phyloP scores from a whole-genome alignment of 2,888 invertebrate species.

The Lasiommata megera region DNA sequence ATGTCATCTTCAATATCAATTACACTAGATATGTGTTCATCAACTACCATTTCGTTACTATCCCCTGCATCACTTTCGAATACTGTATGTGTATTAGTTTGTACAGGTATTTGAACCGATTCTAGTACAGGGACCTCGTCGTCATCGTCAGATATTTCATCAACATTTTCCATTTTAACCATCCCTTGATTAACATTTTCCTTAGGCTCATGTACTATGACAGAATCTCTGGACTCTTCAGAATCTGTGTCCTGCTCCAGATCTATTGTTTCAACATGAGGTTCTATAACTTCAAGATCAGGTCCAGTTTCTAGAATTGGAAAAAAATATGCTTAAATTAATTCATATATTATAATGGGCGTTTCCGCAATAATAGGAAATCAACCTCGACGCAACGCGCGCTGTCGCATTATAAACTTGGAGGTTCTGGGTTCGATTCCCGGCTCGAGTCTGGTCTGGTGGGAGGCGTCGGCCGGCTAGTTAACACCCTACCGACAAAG shows the following conservation, averaged over 20 bases:
- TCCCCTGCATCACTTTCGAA: background rate
- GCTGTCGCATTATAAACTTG: too few species aligned
- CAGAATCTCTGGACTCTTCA: conserved; percentile 18
- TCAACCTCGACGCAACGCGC: too few species aligned
- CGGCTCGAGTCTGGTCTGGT: too few species aligned
- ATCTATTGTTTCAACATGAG: conserved; percentile 58
- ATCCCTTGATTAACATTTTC: conserved; percentile 11
- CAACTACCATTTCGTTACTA: background rate
- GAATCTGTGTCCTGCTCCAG: conserved; percentile 48
- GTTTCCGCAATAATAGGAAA: background rate
- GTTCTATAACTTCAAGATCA: conserved; percentile 56
- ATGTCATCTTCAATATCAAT: background rate
- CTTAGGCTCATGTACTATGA: background rate
- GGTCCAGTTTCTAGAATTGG: conserved; percentile 50
- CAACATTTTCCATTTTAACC: conserved; percentile 24
- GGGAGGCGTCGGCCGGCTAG: too few species aligned
- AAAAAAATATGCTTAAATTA: too few species aligned
- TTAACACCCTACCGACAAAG: too few species aligned
- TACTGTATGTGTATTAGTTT: conserved; percentile 5
- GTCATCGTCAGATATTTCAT: conserved; percentile 21
- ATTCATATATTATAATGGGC: background rate
- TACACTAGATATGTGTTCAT: background rate
- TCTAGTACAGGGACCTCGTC: conserved; percentile 22
- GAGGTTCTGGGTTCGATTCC: too few species aligned
- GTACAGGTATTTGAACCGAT: conserved; percentile 24